Base-by-base conservation (phyloP, 2,113 vertebrate genomes). In the Oncorhynchus tshawytscha region DNA sequence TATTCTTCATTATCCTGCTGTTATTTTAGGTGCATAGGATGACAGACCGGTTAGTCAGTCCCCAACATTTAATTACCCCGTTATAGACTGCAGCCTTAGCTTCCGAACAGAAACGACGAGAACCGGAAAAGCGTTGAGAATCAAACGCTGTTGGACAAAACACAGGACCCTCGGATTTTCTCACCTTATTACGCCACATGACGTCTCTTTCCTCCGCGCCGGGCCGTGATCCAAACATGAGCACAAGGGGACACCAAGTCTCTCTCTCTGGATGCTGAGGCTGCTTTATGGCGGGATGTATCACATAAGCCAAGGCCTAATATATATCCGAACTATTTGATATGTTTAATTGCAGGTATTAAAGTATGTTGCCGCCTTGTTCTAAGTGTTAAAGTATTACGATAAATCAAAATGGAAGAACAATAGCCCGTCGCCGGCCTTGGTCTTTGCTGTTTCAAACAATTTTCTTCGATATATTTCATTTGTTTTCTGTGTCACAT, bases 161-260 rank as follows among this genome's bases (percentile, higher is more conserved):
- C 73, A 67, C 79, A 81, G 74, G 59, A 71, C 75, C 75, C 71
- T 62, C 54, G 15, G 39, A 31, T 77, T 77, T 81, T 77, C 79
- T 81, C 79, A 70, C 75, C 75, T 81, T 73, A 76, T 76, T 76
- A 77, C 71, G 51, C 79, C 75, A 24, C 70, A 15, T 18, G 1
- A 29, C 11, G 39, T 72, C 74, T 66, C 29, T 69, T 81, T 81
- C 74, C 49, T 48, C 66, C 27, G 67, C 34, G 51, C 62, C 18
- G 22, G 22, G 69, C 34, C 34, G 29, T 81, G 74, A 65, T 69
- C 54, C 65, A 73, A 73, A 72, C 51, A 74, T 72, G 74, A 76
- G 20, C 70, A 31, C 11, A 29, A 18, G 60, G 6, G 18, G 27
- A 62, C 73, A 66, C 59, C 59, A 62, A 20, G 16, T 8, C 59